Percentiles rank a stretch among this genome's conserved stretches.
Conservation (phyloP, 2,888 invertebrate genomes). For the Conistra vaccinii region DNA sequence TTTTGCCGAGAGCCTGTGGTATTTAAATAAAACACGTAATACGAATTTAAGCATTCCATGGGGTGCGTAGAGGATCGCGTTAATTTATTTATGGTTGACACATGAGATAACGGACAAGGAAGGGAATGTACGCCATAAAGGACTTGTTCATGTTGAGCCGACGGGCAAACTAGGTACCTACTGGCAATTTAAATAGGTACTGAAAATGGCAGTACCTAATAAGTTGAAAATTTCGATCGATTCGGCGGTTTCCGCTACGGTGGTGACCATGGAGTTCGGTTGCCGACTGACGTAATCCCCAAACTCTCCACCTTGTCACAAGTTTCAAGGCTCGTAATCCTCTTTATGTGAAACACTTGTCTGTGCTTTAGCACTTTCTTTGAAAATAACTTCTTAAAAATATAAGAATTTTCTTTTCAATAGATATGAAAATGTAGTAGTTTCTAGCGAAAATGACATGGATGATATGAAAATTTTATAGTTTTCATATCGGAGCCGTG, state of each 20-base stretch:
- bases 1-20: slow-evolving; percentile 67
- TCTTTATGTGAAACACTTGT: slow-evolving; percentile 41
- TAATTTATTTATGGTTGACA: slow-evolving; percentile 75
- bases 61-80: slow-evolving; percentile 66
- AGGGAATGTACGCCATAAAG: slow-evolving; percentile 61
- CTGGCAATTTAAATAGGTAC: neutral
- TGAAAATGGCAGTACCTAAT: slow-evolving; percentile 18
- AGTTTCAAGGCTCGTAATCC: slow-evolving; percentile 49
- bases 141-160: slow-evolving; percentile 56
- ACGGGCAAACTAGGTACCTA: slow-evolving; percentile 54
- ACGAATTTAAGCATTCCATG: slow-evolving; percentile 68
- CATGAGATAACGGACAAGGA: slow-evolving; percentile 66
- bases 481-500: slow-evolving; percentile 35
- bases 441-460: slow-evolving; percentile 32
- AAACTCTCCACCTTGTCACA: slow-evolving; percentile 49
- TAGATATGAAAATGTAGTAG: slow-evolving; percentile 16
- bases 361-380: slow-evolving; percentile 25
- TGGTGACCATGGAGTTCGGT: slow-evolving; percentile 35
- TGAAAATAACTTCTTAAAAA: slow-evolving; percentile 5
- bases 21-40: slow-evolving; percentile 71
- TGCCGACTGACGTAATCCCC: slow-evolving; percentile 41
- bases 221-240: slow-evolving; percentile 40
- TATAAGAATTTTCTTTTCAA: slow-evolving; percentile 14
- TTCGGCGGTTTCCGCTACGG: slow-evolving; percentile 24
- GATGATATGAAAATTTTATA: slow-evolving; percentile 51